These are phyloP conservation scores for Muschampia plurimacula DNA, from an alignment of 2,888 invertebrate species.

Conservation along the genomic window DNA sequence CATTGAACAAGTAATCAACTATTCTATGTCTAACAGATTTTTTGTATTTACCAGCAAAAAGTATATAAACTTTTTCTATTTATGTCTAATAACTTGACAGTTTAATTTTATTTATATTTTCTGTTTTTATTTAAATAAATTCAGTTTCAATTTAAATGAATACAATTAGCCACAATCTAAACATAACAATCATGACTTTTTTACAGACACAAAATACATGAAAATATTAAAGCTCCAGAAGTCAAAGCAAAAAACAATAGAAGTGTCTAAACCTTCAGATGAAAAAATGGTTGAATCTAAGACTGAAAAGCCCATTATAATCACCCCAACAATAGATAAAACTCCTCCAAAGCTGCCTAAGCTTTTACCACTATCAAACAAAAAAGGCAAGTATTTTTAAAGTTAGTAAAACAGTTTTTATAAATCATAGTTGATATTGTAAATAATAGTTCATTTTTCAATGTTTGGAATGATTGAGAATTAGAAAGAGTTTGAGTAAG, in stretches of 20 bases:
- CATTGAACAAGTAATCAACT: too few species aligned
- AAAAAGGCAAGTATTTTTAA: slow-evolving; percentile 61
- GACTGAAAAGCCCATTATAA: slow-evolving; percentile 22
- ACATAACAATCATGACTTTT: slow-evolving; percentile 44
- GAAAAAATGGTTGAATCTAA: slow-evolving; percentile 44
- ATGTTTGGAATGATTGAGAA: too few species aligned
- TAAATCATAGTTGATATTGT: not conserved
- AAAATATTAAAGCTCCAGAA: slow-evolving; percentile 66
- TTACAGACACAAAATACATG: slow-evolving; percentile 65
- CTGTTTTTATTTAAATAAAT: too few species aligned
- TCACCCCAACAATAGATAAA: slow-evolving; percentile 41
- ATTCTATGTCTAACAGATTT: too few species aligned
- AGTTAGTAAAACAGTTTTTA: not conserved
- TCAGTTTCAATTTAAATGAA: too few species aligned
- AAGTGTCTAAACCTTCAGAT: slow-evolving; percentile 40
- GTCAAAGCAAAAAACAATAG: slow-evolving; percentile 52
- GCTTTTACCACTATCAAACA: slow-evolving; percentile 64
- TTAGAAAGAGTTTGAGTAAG: too few species aligned
- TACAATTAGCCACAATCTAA: not conserved
- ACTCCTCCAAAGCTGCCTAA: slow-evolving; percentile 60
- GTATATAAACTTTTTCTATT: too few species aligned
- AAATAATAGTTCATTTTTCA: not conserved
- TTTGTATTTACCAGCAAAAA: too few species aligned
- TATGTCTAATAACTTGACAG: not conserved
- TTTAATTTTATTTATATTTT: too few species aligned